Evolutionary conservation across 2,888 invertebrate genomes (phyloP).

Genomic region (Drosophila putrida): DNA sequence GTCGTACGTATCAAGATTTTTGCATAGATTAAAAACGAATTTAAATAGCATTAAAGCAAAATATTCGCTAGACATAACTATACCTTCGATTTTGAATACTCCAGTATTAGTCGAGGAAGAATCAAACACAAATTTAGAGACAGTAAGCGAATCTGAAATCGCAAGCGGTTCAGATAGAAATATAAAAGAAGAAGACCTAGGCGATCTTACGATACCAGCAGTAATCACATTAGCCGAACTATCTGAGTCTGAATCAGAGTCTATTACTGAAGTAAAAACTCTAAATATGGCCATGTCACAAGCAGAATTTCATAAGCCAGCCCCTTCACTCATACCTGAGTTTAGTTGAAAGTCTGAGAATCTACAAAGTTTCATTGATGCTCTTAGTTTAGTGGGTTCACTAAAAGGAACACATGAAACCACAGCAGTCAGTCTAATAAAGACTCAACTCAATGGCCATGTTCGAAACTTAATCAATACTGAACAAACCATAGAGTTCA

Average conservation of each 20-base stretch:
- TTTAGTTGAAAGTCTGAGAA: not conserved
- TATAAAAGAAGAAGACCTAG: not conserved
- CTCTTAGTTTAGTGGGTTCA: not conserved
- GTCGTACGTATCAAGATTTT: not conserved
- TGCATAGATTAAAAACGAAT: not conserved
- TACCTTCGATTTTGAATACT: not conserved
- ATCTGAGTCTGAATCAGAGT: not conserved
- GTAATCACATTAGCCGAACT: not conserved
- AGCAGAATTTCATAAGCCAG: not conserved
- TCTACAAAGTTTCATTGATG: not conserved
- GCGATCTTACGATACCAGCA: not conserved
- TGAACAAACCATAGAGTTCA: constrained; percentile 10
- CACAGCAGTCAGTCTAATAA: constrained; percentile 3
- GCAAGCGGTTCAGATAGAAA: not conserved
- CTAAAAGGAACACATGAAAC: constrained; percentile 3
- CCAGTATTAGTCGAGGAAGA: not conserved
- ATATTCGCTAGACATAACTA: not conserved
- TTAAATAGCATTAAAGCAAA: not conserved
- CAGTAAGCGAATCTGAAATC: not conserved
- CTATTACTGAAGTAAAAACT: not conserved
- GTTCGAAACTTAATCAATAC: not conserved
- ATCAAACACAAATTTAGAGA: not conserved
- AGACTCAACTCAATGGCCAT: constrained; percentile 4
- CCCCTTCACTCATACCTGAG: not conserved
- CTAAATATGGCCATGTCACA: not conserved